Evolutionary conservation across 2,113 vertebrate species (phyloP).

Genomic region (Saccopteryx bilineata): DNA sequence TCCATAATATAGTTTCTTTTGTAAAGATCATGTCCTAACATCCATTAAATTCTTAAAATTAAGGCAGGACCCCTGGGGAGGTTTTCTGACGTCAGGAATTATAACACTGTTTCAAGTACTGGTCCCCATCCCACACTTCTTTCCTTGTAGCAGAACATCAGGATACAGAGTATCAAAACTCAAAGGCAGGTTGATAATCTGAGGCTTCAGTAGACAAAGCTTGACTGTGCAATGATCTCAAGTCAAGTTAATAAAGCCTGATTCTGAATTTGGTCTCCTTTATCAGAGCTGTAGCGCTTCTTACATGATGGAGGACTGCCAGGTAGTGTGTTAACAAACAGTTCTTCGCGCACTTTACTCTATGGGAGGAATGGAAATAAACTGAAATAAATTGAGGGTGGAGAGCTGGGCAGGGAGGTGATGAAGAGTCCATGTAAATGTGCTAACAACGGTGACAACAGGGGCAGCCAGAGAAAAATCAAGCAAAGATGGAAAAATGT

Average conservation of each 20-base stretch:
- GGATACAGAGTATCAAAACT: background rate
- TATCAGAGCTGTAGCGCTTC: too few species aligned
- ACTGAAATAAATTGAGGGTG: background rate
- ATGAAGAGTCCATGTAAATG: background rate
- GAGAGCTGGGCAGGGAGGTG: background rate
- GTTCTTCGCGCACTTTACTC: background rate
- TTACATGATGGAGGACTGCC: background rate
- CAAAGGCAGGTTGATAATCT: background rate
- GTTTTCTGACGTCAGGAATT: slow-evolving; percentile 24
- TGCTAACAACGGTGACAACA: background rate
- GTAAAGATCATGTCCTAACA: background rate
- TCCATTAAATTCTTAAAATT: slow-evolving; percentile 50
- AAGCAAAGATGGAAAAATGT: background rate
- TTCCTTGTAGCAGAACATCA: background rate
- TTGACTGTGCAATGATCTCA: background rate
- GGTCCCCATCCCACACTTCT: background rate
- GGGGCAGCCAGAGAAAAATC: background rate
- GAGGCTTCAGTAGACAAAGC: background rate
- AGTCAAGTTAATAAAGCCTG: background rate
- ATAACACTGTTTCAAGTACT: background rate
- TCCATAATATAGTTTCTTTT: slow-evolving; percentile 38
- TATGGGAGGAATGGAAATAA: background rate
- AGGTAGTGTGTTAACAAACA: background rate
- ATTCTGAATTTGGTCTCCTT: background rate
- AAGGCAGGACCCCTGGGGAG: slow-evolving; percentile 36